Conservation (phyloP, 2,888 invertebrate genomes). For the Stegana nigrithorax region DNA sequence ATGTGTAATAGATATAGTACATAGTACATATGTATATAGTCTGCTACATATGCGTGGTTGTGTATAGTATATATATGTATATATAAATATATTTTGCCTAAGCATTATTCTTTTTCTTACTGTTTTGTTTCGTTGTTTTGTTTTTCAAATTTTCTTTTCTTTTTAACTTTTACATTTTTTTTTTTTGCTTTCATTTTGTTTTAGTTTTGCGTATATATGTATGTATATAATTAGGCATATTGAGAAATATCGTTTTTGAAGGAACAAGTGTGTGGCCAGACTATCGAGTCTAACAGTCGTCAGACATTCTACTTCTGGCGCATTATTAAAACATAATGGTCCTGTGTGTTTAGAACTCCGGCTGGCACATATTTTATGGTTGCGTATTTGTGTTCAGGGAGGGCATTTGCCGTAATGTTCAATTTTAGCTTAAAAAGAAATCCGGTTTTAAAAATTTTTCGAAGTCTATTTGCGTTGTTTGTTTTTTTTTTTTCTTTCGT, state of each 20-base stretch:
- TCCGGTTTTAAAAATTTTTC: slow-evolving; percentile 28
- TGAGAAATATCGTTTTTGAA: slow-evolving; percentile 57
- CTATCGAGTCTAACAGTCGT: slow-evolving; percentile 30
- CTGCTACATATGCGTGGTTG: no score
- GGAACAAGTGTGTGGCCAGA: slow-evolving; percentile 54
- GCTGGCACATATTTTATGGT: no score
- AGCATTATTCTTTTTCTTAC: no score
- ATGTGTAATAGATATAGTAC: no score
- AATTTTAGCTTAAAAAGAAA: slow-evolving; percentile 24
- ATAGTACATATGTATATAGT: no score
- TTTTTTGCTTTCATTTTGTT: no score
- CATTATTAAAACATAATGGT: slow-evolving; percentile 66
- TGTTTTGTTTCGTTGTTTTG: no score
- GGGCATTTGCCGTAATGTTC: neutral
- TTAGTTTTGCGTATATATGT: neutral
- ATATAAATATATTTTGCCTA: no score
- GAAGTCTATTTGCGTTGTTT: slow-evolving; percentile 26
- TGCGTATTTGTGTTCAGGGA: no score
- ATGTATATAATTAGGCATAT: slow-evolving; percentile 14
- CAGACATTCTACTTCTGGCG: slow-evolving; percentile 22
- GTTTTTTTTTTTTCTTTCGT: slow-evolving; percentile 27
- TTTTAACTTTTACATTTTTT: no score
- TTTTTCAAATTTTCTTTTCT: slow-evolving; percentile 11
- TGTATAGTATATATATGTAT: slow-evolving; percentile 21
- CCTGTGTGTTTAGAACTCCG: neutral